Base-by-base conservation (phyloP, 2,113 vertebrate genomes). In the Riparia riparia region DNA sequence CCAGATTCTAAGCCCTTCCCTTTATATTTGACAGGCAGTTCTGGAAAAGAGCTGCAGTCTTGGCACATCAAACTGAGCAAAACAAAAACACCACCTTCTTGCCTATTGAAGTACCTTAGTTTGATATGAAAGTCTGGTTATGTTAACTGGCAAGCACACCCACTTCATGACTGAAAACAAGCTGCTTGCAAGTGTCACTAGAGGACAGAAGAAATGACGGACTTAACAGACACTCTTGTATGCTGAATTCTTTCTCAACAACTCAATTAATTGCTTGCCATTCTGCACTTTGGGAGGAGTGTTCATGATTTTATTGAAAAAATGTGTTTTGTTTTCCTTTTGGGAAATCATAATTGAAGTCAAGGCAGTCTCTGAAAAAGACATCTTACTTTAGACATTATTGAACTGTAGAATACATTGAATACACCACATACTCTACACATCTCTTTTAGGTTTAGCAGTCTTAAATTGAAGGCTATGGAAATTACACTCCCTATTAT, bases 201-300 rank as follows among this genome's bases (percentile, higher is more conserved):
- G 86, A 92, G 76, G 83, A 89, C 0, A 93, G 89, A 83, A 96
- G 82, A 95, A 95, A 68, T 73, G 42, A 34, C 80, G 93, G 80
- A 90, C 31, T 95, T 96, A 92, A 68, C 56, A 89, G 72, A 78
- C 56, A 25, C 51, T 86, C 29, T 89, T 78, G 86, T 71, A 49
- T 74, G 56, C 86, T 90, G 72, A 96, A 92, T 95, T 95, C 91
- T 95, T 95, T 95, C 77, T 95, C 76, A 89, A 66, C 90, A 97
- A 49, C 89, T 95, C 86, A 90, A 57, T 93, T 39, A 93, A 81
- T 56, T 91, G 70, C 79, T 82, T 93, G 88, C 85, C 76, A 53
- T 93, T 95, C 79, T 95, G 86, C 72, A 74, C 49, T 83, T 58
- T 74, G 93, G 91, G 89, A 97, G 91, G 89, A 95, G 80, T 78